Evolutionary conservation across 2,888 invertebrate genomes (phyloP).

Genomic region (Imbricaverruca yamaguchii): DNA sequence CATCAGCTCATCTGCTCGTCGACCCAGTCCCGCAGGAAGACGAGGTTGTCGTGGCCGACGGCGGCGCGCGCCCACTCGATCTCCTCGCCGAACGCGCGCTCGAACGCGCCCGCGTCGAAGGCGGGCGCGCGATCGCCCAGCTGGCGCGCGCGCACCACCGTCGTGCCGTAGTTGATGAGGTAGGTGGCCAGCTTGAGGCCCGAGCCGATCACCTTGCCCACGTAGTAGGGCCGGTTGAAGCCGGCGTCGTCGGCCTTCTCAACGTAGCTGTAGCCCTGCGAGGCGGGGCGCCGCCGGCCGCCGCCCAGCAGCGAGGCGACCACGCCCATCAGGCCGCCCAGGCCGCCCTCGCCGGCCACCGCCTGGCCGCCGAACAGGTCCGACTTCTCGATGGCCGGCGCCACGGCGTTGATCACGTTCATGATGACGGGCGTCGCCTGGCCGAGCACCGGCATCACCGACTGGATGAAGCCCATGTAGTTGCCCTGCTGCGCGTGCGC

Average conservation of each 20-base stretch:
- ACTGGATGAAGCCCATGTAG: conserved; percentile 18
- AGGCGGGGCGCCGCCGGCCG: background rate
- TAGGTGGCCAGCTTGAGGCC: conserved; percentile 19
- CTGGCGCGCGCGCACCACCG: background rate
- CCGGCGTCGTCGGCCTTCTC: background rate
- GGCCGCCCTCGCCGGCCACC: background rate
- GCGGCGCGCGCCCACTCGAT: background rate
- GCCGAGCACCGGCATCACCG: conserved; percentile 18
- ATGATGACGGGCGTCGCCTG: conserved; percentile 7
- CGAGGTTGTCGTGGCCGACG: background rate
- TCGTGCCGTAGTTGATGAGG: conserved; percentile 14
- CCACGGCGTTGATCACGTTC: conserved; percentile 20
- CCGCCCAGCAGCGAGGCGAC: background rate
- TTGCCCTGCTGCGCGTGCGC: background rate
- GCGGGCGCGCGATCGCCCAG: background rate
- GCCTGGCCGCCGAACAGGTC: background rate
- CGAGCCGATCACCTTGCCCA: conserved; percentile 7
- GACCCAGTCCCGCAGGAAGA: background rate
- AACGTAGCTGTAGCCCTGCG: background rate
- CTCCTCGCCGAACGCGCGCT: background rate
- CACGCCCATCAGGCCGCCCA: background rate
- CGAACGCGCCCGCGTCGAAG: background rate
- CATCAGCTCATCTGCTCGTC: too few species aligned
- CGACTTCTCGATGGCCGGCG: background rate
- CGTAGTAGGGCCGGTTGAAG: conserved; percentile 19